These are phyloP conservation scores for Ciconia maguari DNA, from an alignment of 2,113 vertebrate species.

Conservation along the genomic window DNA sequence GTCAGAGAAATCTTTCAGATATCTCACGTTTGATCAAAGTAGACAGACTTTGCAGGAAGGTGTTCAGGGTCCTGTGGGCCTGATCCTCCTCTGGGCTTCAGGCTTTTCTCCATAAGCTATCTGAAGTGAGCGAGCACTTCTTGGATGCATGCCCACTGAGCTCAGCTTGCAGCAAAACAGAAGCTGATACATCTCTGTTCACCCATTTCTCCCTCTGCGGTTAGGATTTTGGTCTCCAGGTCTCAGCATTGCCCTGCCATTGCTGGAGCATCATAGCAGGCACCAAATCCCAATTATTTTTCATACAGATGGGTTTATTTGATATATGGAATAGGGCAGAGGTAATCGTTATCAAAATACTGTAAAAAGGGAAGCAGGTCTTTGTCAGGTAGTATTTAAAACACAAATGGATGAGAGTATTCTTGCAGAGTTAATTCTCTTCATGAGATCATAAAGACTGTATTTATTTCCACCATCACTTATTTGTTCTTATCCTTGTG, in stretches of 20 bases:
- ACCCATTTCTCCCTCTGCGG: accelerated
- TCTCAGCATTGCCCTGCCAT: not conserved
- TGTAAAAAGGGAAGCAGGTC: not conserved
- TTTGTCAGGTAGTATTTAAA: not conserved
- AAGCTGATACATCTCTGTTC: not conserved
- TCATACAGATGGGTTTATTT: not conserved
- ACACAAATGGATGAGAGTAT: not conserved
- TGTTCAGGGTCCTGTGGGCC: not conserved
- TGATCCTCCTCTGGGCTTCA: not conserved
- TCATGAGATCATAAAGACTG: not conserved
- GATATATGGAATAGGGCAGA: accelerated
- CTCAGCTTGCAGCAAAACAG: not conserved
- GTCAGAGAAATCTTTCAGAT: not conserved
- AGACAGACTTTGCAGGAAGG: not conserved
- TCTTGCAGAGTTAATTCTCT: not conserved
- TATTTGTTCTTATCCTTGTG: not conserved
- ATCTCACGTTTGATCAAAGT: not conserved
- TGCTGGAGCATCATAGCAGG: not conserved
- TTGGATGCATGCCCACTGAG: accelerated
- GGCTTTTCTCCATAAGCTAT: not conserved
- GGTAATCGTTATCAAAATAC: not conserved
- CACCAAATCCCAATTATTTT: not conserved
- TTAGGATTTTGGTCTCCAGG: not conserved
- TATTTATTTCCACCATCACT: not conserved
- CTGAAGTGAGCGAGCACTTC: not conserved